Evolutionary conservation across 2,797 vertebrate species (phyloP).

Genomic region (Okamejei kenojei): DNA sequence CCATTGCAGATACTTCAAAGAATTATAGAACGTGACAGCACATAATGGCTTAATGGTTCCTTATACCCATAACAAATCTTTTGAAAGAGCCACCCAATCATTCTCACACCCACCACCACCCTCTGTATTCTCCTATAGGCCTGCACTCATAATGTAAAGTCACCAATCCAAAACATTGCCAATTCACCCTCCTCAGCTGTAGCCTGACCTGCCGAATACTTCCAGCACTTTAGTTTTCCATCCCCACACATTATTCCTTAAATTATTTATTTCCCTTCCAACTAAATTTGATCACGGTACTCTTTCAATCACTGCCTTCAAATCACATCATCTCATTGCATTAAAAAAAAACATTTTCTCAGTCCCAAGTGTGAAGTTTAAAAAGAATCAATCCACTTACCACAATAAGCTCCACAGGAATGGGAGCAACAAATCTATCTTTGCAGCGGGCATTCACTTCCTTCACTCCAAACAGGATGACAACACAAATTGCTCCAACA

Average conservation of each 20-base stretch:
- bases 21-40: background rate
- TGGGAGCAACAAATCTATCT: conserved; percentile 78
- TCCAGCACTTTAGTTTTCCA: background rate
- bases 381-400: conserved; percentile 53
- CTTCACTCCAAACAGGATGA: conserved; percentile 77
- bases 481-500: conserved; percentile 69
- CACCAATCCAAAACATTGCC: no score
- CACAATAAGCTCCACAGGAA: conserved; percentile 92
- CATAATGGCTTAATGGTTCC: background rate
- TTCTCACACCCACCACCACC: background rate
- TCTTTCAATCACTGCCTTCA: background rate
- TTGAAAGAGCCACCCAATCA: background rate
- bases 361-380: no score
- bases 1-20: background rate
- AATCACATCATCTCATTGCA: background rate
- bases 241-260: background rate
- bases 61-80: no score
- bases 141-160: background rate
- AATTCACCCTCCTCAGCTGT: no score
- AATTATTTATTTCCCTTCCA: background rate
- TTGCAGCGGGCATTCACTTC: conserved; percentile 82
- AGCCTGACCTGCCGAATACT: no score
- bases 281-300: background rate
- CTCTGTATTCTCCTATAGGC: background rate
- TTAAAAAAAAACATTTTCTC: background rate